Conservation (phyloP, 2,113 vertebrate genomes). For the Varanus salvator region DNA sequence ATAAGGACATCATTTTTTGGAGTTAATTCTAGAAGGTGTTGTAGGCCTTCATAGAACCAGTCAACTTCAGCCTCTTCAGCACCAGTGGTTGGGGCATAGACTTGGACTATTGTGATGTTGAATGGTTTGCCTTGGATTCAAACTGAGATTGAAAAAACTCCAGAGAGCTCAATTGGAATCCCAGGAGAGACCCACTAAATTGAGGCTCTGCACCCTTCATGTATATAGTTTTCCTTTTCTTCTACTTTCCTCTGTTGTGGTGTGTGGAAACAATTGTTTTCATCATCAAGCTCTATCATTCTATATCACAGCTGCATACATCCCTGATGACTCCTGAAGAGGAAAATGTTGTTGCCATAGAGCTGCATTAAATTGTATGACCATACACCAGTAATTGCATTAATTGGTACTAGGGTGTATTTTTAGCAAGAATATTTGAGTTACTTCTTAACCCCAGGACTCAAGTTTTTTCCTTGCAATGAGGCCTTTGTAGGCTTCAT, state of each 20-base stretch:
- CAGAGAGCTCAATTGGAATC: no score
- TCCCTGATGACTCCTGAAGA: not conserved
- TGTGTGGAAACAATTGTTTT: not conserved
- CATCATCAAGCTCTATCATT: no score
- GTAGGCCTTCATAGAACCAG: no score
- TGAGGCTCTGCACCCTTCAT: no score
- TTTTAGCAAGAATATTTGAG: slow-evolving; percentile 12
- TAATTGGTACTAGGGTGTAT: not conserved
- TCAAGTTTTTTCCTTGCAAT: not conserved
- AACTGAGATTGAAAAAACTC: no score
- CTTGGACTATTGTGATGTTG: no score
- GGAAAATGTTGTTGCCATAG: slow-evolving; percentile 10
- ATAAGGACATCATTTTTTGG: no score
- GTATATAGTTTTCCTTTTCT: not conserved
- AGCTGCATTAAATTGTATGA: not conserved
- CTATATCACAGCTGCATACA: not conserved
- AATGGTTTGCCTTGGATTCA: no score
- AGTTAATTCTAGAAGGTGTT: no score
- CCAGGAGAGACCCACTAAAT: no score
- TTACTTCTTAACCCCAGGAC: not conserved
- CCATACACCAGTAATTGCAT: not conserved
- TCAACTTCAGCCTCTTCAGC: no score
- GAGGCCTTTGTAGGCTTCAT: not conserved
- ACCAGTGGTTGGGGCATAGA: no score
- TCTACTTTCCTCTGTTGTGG: not conserved